Evolutionary conservation across 92 coral and sea anemone species (phyloP).

Genomic region (Parazoanthus darwini): DNA sequence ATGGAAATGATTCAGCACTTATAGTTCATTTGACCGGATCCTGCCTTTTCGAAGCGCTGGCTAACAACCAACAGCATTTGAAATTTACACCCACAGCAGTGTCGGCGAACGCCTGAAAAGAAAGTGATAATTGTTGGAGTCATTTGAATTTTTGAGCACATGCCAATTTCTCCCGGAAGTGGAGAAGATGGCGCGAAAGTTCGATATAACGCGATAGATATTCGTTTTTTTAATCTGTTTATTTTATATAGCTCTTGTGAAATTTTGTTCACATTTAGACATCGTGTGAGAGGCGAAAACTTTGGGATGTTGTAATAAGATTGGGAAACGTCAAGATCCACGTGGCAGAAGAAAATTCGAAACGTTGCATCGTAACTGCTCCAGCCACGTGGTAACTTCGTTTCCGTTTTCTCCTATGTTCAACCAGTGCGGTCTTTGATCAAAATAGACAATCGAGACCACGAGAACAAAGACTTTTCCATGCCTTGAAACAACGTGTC

Average conservation of each 20-base stretch:
- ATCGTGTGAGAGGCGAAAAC: not conserved
- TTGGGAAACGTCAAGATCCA: conserved; percentile 66
- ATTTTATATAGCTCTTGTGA: not conserved
- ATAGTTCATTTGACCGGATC: not conserved
- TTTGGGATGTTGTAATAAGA: conserved; percentile 58
- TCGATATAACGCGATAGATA: conserved; percentile 7
- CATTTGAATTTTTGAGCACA: conserved; percentile 17
- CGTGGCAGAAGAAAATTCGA: conserved; percentile 76
- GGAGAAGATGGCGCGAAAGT: conserved; percentile 50
- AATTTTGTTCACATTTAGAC: not conserved
- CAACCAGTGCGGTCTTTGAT: conserved; percentile 45
- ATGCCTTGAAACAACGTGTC: conserved; percentile 72
- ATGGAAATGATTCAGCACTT: not conserved
- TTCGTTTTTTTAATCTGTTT: conserved; percentile 4
- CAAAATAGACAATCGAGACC: conserved; percentile 41
- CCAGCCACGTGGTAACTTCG: conserved; percentile 61
- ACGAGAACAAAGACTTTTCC: conserved; percentile 49
- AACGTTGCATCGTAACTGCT: conserved; percentile 64
- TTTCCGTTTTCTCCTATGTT: conserved; percentile 44
- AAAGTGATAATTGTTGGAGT: not conserved
- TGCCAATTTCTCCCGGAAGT: conserved; percentile 31
- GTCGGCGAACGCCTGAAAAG: not conserved
- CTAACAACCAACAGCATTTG: not conserved
- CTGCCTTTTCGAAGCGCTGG: not conserved
- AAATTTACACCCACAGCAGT: conserved; percentile 1